These are phyloP conservation scores for Drosophila tani DNA, from an alignment of 1,140 invertebrate genomes.

Conservation along the genomic window DNA sequence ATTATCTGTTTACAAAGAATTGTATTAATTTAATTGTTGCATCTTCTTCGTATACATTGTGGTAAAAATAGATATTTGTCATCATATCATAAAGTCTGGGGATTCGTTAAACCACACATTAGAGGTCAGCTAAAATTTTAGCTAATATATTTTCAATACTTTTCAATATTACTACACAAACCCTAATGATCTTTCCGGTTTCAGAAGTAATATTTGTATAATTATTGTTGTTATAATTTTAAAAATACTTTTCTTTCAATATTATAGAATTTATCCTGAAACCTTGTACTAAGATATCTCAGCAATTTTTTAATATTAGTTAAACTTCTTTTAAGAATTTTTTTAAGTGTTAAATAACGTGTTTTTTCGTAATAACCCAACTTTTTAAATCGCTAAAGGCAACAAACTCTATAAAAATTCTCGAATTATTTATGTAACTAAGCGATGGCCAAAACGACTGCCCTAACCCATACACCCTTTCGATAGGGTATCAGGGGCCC, in stretches of 20 bases:
- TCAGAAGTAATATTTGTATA: too few species aligned
- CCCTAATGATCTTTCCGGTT: too few species aligned
- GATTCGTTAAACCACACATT: not conserved
- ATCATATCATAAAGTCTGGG: slow-evolving; percentile 12
- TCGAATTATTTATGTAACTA: slow-evolving; percentile 1
- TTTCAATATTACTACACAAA: not conserved
- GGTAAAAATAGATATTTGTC: slow-evolving; percentile 9
- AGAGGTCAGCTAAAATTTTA: not conserved
- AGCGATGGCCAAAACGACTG: too few species aligned
- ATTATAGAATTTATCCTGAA: too few species aligned
- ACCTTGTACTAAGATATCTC: too few species aligned
- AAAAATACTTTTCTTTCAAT: not conserved
- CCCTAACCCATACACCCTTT: not conserved
- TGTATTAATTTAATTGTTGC: slow-evolving; percentile 20
- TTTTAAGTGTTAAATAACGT: too few species aligned
- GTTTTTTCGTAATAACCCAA: not conserved
- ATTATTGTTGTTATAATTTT: not conserved
- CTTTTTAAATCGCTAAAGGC: not conserved
- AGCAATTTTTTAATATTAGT: too few species aligned
- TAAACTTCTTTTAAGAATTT: too few species aligned
- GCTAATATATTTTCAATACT: not conserved
- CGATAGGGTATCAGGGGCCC: not conserved
- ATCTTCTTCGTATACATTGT: slow-evolving; percentile 10
- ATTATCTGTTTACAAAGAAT: slow-evolving; percentile 19
- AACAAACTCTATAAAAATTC: not conserved